Percentiles rank a stretch among this genome's conserved stretches.
Conservation (phyloP, 2,113 vertebrate species). For the Hemiscyllium ocellatum region DNA sequence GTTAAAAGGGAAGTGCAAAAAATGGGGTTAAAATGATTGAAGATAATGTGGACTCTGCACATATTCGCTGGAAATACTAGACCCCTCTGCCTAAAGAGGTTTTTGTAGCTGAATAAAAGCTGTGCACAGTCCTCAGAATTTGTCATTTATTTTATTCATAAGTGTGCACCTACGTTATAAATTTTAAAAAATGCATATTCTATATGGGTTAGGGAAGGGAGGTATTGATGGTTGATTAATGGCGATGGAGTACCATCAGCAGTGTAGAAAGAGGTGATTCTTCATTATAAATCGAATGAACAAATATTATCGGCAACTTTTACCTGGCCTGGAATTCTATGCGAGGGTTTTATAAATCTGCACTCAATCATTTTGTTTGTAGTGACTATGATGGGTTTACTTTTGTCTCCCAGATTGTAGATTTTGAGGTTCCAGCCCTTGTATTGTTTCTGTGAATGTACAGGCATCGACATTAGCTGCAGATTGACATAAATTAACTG, state of each 20-base stretch:
- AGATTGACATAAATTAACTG: neutral
- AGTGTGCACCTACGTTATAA: conserved; percentile 68
- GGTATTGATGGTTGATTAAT: neutral
- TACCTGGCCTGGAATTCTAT: neutral
- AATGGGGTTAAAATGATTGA: conserved; percentile 61
- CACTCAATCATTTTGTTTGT: neutral
- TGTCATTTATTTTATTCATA: conserved; percentile 60
- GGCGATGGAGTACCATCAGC: neutral
- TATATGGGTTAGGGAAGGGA: conserved; percentile 18
- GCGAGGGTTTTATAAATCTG: neutral
- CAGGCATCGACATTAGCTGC: neutral
- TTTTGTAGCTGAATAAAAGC: conserved; percentile 68
- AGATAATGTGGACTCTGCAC: conserved; percentile 58
- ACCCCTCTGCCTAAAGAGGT: conserved; percentile 53
- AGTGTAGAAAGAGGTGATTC: no score
- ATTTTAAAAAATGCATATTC: neutral
- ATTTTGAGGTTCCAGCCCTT: neutral
- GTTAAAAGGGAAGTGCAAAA: conserved; percentile 91
- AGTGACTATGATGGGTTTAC: neutral
- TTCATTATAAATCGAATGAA: neutral
- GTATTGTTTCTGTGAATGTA: neutral
- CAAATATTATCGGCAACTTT: neutral
- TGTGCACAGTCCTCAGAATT: conserved; percentile 65
- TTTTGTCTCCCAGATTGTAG: neutral
- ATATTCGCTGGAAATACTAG: conserved; percentile 68